These are phyloP conservation scores for Nasonia vitripennis DNA, from an alignment of 1,140 invertebrate species.

Conservation along the genomic window DNA sequence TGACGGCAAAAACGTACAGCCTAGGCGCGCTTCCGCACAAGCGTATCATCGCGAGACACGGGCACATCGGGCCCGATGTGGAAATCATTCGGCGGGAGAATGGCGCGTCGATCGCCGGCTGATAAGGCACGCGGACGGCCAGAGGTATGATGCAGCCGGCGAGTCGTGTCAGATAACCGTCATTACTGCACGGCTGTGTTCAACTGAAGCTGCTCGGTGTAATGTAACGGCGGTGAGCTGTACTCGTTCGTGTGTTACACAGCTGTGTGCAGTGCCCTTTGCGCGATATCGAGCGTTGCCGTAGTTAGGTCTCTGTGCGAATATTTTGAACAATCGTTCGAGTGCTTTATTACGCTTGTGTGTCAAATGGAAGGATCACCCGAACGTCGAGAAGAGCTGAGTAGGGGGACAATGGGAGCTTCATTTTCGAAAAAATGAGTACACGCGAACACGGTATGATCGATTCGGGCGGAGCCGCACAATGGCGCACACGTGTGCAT, in stretches of 20 bases:
- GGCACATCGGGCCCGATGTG: neutral
- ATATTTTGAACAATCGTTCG: no score
- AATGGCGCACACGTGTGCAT: neutral
- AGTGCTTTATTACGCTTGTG: no score
- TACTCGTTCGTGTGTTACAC: no score
- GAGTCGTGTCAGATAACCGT: conserved; percentile 13
- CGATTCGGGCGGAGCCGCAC: neutral
- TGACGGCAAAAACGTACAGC: neutral
- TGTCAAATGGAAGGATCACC: no score
- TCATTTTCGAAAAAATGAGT: neutral
- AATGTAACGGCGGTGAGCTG: no score
- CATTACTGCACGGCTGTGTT: neutral
- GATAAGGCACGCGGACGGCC: neutral
- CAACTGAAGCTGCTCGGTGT: no score
- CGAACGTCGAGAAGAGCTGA: neutral
- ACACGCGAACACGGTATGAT: neutral
- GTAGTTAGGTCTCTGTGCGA: no score
- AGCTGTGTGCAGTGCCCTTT: no score
- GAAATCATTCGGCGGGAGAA: conserved; percentile 26
- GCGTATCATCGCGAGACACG: neutral
- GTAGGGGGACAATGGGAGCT: no score
- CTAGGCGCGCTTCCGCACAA: neutral
- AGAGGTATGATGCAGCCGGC: neutral
- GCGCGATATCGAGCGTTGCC: no score
- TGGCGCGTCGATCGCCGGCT: neutral